Base-by-base conservation (phyloP, 2,797 vertebrate species). In the Sternarchorhynchus goeldii region DNA sequence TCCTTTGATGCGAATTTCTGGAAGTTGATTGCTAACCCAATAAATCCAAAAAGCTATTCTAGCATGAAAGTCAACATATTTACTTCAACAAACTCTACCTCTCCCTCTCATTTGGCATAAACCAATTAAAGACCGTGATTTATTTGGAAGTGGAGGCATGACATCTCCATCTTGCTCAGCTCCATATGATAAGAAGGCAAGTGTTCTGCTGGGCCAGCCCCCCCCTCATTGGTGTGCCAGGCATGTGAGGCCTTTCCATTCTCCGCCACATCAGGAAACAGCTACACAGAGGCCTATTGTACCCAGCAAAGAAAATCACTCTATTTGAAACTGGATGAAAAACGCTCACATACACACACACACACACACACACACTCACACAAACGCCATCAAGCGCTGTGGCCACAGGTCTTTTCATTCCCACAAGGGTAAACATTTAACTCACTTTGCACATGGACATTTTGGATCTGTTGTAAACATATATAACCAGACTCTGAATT, bases 251-350 rank as follows among this genome's bases (percentile, higher is more conserved):
- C 58, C 75, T 78, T 73, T 68, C 78, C 80, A 83, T 85, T 86
- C 81, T 81, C 82, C 74, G 67, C 81, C 79, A 77, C 83, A 79
- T 80, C 82, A 85, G 79, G 82, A 86, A 88, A 85, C 81, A 75
- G 83, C 83, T 64, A 83, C 79, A 92, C 90, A 93, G 90, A 93
- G 91, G 88, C 87, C 90, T 90, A 91, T 94, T 94, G 92, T 93
- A 89, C 86, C 85, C 85, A 87, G 91, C 89, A 90, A 92, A 91
- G 90, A 89, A 92, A 92, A 92, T 91, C 90, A 89, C 89, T 91
- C 86, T 82, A 87, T 92, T 93, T 92, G 87, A 89, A 86, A 83
- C 87, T 88, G 86, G 89, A 90, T 91, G 86, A 91, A 88, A 88
- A 81, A 87, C 77, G 85, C 88, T 85, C 84, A 79, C 83, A 77